Conservation (phyloP, 1,140 invertebrate genomes). For the Melipona quadrifasciata region DNA sequence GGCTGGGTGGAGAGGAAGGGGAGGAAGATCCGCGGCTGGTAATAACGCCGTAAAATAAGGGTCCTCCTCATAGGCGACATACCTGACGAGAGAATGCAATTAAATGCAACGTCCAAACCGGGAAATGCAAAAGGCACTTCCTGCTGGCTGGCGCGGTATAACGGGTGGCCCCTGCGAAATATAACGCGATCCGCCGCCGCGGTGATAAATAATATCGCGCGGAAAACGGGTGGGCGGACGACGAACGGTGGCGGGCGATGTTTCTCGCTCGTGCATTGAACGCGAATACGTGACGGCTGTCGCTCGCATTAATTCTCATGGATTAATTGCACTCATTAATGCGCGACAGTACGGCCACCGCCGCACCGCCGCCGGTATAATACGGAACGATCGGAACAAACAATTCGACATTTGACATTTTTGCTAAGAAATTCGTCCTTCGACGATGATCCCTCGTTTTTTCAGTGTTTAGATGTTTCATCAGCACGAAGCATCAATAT, state of each 20-base stretch:
- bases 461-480: too few species aligned
- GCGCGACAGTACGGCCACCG: slow-evolving; percentile 29
- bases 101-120: slow-evolving; percentile 66
- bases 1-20: neutral
- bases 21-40: slow-evolving; percentile 4
- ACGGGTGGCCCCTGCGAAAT: slow-evolving; percentile 53
- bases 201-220: slow-evolving; percentile 67
- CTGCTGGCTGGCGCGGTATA: slow-evolving; percentile 28
- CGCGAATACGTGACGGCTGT: slow-evolving; percentile 62
- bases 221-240: slow-evolving; percentile 21
- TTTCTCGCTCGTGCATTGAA: slow-evolving; percentile 15
- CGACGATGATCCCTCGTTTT: neutral
- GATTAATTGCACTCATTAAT: slow-evolving; percentile 72
- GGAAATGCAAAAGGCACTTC: slow-evolving; percentile 63
- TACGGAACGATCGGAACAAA: slow-evolving; percentile 25
- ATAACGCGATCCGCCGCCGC: slow-evolving; percentile 47
- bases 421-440: neutral
- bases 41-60: slow-evolving; percentile 52
- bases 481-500: too few species aligned
- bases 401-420: neutral
- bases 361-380: neutral
- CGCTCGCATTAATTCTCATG: slow-evolving; percentile 60
- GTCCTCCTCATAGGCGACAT: slow-evolving; percentile 15
- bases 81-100: slow-evolving; percentile 63
- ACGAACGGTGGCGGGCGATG: neutral